Base-by-base conservation (phyloP, 1,140 invertebrate genomes). In the Lasaia peninsularis region DNA sequence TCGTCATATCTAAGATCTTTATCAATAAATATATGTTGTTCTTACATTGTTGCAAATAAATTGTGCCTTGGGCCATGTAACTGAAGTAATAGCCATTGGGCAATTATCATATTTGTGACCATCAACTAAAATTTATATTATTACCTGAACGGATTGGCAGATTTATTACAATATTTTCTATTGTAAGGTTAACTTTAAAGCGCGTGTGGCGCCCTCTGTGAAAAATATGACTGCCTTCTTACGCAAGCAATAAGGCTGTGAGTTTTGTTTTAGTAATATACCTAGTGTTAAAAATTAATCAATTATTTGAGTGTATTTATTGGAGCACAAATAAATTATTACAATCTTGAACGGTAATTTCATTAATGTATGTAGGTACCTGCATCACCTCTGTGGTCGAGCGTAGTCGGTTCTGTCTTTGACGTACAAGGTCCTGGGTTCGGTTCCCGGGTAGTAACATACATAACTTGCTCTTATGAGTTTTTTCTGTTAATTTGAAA, bases 241-340 rank as follows among this genome's bases (percentile, higher is more conserved):
- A 40, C 37, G 16, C 16, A 40, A 40, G 37, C 37, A 40, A 40
- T 40, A 40, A 40, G 37, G 37, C 37, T 40, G 37, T 40, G 37
- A 40, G 37, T 40, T 16, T 16, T 9, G 37, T 12, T 28, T 28
- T 28, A 28, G 24, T 28, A 7, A 6, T 28, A 28, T 40, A 40
- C 16, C 4, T 16, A 40, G 8, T 8, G 2, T 18, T 18, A 40
- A 40, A n/a, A n/a, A n/a, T n/a, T 40, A 18, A 40, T 9, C 9
- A 16, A 37, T 37, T 37, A 18, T 40, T 40, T 40, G 16, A 40
- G 14, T 40, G 37, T 40, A 40, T 40, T 40, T 40, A 40, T 18
- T 40, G 12, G 37, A 40, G 37, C 37, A 40, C 37, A 40, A 40
- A 40, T 40, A 40, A 40, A 40, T 40, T 40, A 40, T 40, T 40